phyloP scores from a whole-genome alignment of 2,113 vertebrate species.

The Taurulus bubalis region DNA sequence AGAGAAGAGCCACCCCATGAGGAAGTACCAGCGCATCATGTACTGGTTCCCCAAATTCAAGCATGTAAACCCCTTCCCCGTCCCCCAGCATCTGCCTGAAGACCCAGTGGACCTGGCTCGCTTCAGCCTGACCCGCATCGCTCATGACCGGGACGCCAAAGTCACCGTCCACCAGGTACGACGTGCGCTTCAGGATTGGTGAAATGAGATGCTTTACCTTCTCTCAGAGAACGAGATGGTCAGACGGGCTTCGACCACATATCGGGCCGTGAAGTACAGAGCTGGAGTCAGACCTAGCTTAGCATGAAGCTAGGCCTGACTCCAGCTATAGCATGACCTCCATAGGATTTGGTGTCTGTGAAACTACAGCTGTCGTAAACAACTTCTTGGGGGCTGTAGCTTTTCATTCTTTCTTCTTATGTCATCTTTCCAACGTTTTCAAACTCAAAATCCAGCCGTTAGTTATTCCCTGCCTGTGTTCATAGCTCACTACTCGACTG shows the following conservation, averaged over 20 bases:
- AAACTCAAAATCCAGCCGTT: not conserved
- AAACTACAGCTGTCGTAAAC: not conserved
- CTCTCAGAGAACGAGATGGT: not conserved
- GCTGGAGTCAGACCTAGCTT: not conserved
- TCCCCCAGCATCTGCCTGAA: constrained; percentile 81
- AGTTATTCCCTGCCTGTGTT: not conserved
- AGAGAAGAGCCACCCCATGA: constrained; percentile 86
- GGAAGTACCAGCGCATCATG: constrained; percentile 88
- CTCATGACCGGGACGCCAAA: constrained; percentile 82
- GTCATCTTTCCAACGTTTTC: not conserved
- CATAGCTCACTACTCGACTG: not conserved
- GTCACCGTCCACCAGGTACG: constrained; percentile 89
- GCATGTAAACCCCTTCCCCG: constrained; percentile 86
- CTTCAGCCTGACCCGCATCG: constrained; percentile 86
- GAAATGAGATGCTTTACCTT: not conserved
- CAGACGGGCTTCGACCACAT: not conserved
- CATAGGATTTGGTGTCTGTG: no score
- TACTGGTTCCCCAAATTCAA: constrained; percentile 92
- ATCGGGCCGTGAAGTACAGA: not conserved
- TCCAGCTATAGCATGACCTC: not conserved
- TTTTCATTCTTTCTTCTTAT: not conserved
- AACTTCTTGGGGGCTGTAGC: not conserved
- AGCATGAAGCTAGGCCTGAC: not conserved
- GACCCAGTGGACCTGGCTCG: constrained; percentile 86
- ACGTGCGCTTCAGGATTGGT: not conserved